Evolutionary conservation across 2,113 vertebrate genomes (phyloP), one percentile per base, ranked within the genome.

Genomic region (Gymnorhina tibicen): DNA sequence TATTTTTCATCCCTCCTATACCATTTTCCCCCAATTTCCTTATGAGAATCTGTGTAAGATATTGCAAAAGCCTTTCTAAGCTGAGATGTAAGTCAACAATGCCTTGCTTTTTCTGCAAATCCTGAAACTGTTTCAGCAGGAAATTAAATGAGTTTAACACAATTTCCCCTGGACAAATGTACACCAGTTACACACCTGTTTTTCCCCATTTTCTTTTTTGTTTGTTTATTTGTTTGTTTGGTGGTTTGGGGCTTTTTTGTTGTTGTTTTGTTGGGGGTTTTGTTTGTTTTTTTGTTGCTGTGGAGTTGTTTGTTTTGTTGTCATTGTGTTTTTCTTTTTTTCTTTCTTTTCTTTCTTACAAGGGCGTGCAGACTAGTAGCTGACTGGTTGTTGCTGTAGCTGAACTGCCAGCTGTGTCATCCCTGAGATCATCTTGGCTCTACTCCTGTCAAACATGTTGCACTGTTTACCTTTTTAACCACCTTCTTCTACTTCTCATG

Each of bases 161-260:
- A 72, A 44, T 64, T 83, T 86, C 19, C 8, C 22, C 32, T 26
- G 49, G 49, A 69, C 7, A 86, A 80, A 76, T 47, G 7, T 33
- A 49, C 13, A 62, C 2, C 4, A 33, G 9, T 68, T 67, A 21
- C 11, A 77, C 9, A 42, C 2, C 5, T 35, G 6, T 35, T 16
- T 49, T 0, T 1, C 3, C 2, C 3, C 4, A 3, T 16, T 13
- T 11, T 26, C 4, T 6, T 30, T 13, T 24, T 19, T 33, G 44
- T 24, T 26, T 56, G 8, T 41, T 39, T 30, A 4, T 8, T 32
- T 80, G 17, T 16, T 46, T 37, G 16, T 21, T 28, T 42, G 7
- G 8, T 22, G 7, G 0, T 16, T n/a, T n/a, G 4, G 17, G 6
- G 18, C 13, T 21, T 9, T 46, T 16, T 33, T n/a, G n/a, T n/a